A percentile compares a stretch with the other conserved stretches of the same genome.
phyloP scores from a whole-genome alignment of 2,888 invertebrate genomes.

The Epicampocera succincta region DNA sequence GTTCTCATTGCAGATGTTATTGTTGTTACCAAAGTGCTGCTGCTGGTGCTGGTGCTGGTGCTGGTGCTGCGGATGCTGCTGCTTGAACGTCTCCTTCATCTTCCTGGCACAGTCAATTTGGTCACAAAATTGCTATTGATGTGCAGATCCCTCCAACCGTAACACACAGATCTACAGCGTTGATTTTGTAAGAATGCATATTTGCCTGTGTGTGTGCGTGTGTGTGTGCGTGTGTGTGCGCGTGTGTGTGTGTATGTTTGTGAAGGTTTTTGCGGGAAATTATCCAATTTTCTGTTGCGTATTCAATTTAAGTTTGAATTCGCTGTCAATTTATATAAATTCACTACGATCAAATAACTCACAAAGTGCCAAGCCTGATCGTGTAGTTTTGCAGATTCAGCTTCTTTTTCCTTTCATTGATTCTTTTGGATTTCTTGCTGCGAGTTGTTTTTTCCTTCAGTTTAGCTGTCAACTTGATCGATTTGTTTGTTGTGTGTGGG shows the following conservation, averaged over 20 bases:
- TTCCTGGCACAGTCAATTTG: slow-evolving; percentile 73
- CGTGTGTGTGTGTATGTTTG: slow-evolving; percentile 41
- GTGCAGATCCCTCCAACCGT: slow-evolving; percentile 66
- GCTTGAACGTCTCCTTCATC: slow-evolving; percentile 52
- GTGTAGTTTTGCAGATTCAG: slow-evolving; percentile 18
- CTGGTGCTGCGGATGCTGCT: slow-evolving; percentile 44
- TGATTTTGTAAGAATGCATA: slow-evolving; percentile 36
- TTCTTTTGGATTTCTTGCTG: slow-evolving; percentile 7
- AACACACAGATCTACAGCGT: slow-evolving; percentile 65
- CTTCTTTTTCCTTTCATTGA: slow-evolving; percentile 6
- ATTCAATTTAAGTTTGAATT: slow-evolving; percentile 78
- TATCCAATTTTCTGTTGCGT: slow-evolving; percentile 81
- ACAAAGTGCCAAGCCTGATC: slow-evolving; percentile 59
- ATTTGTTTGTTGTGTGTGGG: slow-evolving; percentile 68
- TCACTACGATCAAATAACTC: slow-evolving; percentile 69
- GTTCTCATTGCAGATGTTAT: slow-evolving; percentile 57
- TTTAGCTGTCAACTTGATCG: slow-evolving; percentile 72
- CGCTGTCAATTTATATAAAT: slow-evolving; percentile 79
- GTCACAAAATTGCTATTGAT: slow-evolving; percentile 66
- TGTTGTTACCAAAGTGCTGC: slow-evolving; percentile 38
- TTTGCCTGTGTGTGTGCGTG: background rate
- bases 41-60: slow-evolving; percentile 44
- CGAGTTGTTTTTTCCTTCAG: slow-evolving; percentile 32
- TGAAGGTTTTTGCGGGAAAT: slow-evolving; percentile 79
- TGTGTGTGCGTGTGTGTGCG: background rate